Evolutionary conservation across 2,797 vertebrate species (phyloP).

Genomic region (Propithecus perrieri): DNA sequence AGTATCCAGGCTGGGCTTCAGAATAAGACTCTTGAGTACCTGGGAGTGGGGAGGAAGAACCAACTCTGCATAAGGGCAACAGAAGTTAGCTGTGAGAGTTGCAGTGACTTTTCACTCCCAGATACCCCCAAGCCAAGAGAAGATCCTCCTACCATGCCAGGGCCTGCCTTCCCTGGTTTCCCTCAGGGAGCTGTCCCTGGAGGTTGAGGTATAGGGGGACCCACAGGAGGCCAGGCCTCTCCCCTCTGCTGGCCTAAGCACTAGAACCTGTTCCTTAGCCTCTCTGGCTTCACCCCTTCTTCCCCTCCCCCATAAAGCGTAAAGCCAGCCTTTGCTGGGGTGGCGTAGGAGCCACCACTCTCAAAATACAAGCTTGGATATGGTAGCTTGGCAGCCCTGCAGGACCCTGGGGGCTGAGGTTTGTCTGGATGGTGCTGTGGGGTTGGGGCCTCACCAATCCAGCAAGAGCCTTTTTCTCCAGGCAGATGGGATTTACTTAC

Average conservation of each 20-base stretch:
- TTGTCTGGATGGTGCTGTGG: constrained; percentile 47
- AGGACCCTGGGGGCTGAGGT: constrained; percentile 66
- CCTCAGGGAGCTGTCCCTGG: not conserved
- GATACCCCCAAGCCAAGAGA: not conserved
- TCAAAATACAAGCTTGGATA: constrained; percentile 62
- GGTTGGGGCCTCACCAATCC: not conserved
- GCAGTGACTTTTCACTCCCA: not conserved
- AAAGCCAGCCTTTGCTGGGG: constrained; percentile 76
- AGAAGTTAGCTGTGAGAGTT: not conserved
- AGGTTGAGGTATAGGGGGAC: not conserved
- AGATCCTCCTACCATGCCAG: not conserved
- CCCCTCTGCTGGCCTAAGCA: not conserved
- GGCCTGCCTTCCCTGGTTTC: not conserved
- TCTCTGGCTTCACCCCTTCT: constrained; percentile 7
- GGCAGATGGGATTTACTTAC: constrained; percentile 4
- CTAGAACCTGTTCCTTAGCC: not conserved
- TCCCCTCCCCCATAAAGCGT: constrained; percentile 32
- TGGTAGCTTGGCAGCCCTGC: constrained; percentile 68
- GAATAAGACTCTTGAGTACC: not conserved
- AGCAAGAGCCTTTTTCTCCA: not conserved
- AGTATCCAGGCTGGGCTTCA: not conserved
- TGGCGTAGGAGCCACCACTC: constrained; percentile 66
- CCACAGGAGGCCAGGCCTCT: not conserved
- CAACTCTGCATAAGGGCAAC: not conserved
- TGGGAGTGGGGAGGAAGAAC: not conserved